phyloP scores from a whole-genome alignment of 2,888 invertebrate species.

The Loripinus fragilis region DNA sequence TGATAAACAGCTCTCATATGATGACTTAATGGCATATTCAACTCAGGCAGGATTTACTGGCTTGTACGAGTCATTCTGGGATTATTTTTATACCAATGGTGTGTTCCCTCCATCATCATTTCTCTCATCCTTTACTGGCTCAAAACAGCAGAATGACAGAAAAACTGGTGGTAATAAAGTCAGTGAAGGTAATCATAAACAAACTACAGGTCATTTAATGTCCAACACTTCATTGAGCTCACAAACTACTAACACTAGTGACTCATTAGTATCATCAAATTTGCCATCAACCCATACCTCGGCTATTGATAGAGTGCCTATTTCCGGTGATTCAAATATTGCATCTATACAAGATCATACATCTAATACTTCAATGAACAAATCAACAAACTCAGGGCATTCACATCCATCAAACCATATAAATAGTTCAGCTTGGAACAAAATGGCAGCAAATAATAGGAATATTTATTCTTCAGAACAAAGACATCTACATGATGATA shows the following conservation, averaged over 20 bases:
- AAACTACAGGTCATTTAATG: neutral
- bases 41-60: constrained; percentile 59
- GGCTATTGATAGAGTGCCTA: constrained; percentile 1
- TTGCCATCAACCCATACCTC: neutral
- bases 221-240: neutral
- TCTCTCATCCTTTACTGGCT: constrained; percentile 29
- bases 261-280: constrained; percentile 4
- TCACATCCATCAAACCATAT: neutral
- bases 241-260: neutral
- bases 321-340: neutral
- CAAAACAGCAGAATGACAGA: neutral
- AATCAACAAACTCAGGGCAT: neutral
- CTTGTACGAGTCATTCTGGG: constrained; percentile 76
- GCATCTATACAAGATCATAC: neutral
- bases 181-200: neutral
- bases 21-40: constrained; percentile 64
- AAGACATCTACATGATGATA: neutral
- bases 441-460: constrained; percentile 6
- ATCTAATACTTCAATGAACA: neutral
- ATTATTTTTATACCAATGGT: constrained; percentile 75
- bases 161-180: neutral
- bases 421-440: neutral
- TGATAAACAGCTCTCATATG: constrained; percentile 61
- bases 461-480: neutral
- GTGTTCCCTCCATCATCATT: constrained; percentile 73